A percentile compares a stretch with the other conserved stretches of the same genome.
phyloP scores from a whole-genome alignment of 2,888 invertebrate genomes.

The Meteorus colon region DNA sequence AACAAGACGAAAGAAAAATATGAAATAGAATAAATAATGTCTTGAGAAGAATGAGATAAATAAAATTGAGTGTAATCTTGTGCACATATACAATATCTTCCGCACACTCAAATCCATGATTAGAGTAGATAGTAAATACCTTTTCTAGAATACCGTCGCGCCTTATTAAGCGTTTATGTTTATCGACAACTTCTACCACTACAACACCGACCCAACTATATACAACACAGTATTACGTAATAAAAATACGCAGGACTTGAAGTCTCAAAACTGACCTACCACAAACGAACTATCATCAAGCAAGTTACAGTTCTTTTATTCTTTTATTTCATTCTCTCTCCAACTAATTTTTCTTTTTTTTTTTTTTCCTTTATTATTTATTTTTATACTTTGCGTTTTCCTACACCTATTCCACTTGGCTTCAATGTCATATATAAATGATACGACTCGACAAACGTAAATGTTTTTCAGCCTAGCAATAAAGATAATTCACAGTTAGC shows the following conservation, averaged over 20 bases:
- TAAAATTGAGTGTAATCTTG: background rate
- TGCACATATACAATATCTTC: background rate
- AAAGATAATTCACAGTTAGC: constrained; percentile 3
- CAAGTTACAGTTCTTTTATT: constrained; percentile 1
- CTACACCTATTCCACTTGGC: background rate
- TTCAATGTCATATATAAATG: background rate
- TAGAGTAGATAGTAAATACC: background rate
- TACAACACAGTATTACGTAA: background rate
- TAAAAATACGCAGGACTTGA: background rate
- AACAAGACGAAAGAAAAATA: background rate
- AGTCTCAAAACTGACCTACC: background rate
- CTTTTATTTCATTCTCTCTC: background rate
- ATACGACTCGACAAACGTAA: background rate
- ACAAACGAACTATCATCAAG: background rate
- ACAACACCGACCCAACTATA: background rate
- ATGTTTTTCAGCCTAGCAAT: background rate
- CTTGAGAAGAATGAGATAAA: background rate
- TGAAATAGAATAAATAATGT: background rate
- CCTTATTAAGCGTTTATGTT: constrained; percentile 3
- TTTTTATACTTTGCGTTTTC: background rate
- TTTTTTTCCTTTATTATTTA: background rate
- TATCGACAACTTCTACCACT: background rate
- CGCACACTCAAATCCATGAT: background rate
- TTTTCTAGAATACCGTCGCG: background rate
- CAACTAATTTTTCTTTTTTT: background rate